A percentile compares a stretch with the other conserved stretches of the same genome.
Conservation (phyloP, 2,113 vertebrate species). For the Psilopsiagon aurifrons region DNA sequence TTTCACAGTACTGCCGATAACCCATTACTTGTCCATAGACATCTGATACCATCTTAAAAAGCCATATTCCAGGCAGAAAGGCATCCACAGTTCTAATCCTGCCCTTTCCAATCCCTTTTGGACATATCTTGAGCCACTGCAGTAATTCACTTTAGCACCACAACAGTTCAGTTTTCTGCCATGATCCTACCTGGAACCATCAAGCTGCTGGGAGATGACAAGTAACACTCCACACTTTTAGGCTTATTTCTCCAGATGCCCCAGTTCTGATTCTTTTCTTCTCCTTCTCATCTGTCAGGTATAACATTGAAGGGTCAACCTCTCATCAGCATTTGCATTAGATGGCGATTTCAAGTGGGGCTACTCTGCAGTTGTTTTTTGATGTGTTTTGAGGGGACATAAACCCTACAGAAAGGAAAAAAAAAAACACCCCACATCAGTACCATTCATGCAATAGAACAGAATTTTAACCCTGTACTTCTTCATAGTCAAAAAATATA, state of each 20-base stretch:
- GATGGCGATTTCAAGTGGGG: background rate
- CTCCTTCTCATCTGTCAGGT: background rate
- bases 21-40: background rate
- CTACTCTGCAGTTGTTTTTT: background rate
- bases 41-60: background rate
- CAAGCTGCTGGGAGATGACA: background rate
- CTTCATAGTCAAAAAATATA: slow-evolving; percentile 3
- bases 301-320: background rate
- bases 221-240: background rate
- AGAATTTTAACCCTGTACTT: background rate
- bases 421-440: background rate
- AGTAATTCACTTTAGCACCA: background rate
- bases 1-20: background rate
- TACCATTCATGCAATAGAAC: background rate
- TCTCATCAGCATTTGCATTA: background rate
- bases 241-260: background rate
- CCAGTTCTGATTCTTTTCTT: background rate
- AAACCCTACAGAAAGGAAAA: background rate
- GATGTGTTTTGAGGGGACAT: background rate
- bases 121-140: background rate
- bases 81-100: background rate
- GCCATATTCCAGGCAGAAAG: background rate
- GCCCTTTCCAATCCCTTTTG: background rate
- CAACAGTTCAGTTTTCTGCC: background rate
- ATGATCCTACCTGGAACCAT: background rate